These are phyloP conservation scores for Tringa solitaria DNA, from an alignment of 2,113 vertebrate genomes.

Conservation along the genomic window DNA sequence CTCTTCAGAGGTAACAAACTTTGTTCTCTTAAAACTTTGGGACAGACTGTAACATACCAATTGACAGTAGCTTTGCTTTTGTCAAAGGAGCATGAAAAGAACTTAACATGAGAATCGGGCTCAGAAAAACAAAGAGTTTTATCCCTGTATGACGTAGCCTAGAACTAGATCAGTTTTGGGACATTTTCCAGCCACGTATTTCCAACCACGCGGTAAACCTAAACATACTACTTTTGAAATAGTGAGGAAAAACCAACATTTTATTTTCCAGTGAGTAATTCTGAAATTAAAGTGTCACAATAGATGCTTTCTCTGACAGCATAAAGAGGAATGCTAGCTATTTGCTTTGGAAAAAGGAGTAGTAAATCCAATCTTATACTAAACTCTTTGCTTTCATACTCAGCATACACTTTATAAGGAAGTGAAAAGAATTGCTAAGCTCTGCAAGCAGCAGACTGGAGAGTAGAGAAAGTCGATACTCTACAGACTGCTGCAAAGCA, in stretches of 20 bases:
- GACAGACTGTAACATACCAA: background rate
- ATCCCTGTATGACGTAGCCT: background rate
- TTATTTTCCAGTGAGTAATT: background rate
- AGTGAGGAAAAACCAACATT: background rate
- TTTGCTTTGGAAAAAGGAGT: background rate
- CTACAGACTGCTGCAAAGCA: background rate
- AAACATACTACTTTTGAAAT: background rate
- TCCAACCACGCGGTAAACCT: background rate
- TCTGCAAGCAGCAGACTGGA: background rate
- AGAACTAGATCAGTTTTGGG: background rate
- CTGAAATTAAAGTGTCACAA: background rate
- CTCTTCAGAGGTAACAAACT: background rate
- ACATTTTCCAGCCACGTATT: background rate
- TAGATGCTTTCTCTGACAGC: background rate
- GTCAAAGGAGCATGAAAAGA: background rate
- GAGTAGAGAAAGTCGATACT: background rate
- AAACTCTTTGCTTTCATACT: background rate
- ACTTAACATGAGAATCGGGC: background rate
- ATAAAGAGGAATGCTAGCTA: background rate
- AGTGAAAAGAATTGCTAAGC: background rate
- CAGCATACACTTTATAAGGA: background rate
- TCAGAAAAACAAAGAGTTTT: background rate
- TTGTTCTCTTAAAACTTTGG: background rate
- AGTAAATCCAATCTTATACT: background rate
- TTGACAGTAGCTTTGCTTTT: background rate